Evolutionary conservation across 37 sponge, comb jelly and placozoan species (phyloP).

Genomic region (Hexactinellida sp.): DNA sequence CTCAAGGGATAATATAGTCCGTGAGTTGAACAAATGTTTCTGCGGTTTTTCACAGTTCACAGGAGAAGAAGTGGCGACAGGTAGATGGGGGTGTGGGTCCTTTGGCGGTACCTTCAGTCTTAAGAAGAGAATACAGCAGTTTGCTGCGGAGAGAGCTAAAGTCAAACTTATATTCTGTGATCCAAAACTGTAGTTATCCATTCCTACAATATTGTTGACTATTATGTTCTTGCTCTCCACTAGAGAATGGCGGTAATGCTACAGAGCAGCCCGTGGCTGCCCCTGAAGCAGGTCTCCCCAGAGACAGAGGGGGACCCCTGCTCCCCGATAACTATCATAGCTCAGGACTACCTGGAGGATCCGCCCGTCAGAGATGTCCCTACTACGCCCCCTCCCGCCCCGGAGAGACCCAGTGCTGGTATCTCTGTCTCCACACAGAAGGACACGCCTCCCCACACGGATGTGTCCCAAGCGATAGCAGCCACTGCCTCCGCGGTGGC

Average conservation of each 20-base stretch:
- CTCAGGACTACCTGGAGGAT: slow-evolving; percentile 3
- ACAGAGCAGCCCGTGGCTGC: not conserved
- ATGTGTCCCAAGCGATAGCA: not conserved
- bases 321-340: not conserved
- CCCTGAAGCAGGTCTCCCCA: not conserved
- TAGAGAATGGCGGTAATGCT: no score
- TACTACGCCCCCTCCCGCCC: not conserved
- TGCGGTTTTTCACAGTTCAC: slow-evolving; percentile 15
- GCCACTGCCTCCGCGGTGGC: slow-evolving; percentile 6
- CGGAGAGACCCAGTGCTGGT: not conserved
- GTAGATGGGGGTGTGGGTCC: slow-evolving; percentile 3
- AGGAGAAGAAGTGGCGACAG: not conserved
- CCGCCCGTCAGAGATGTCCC: not conserved
- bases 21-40: slow-evolving; percentile 17
- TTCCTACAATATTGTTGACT: no score
- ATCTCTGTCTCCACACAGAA: not conserved
- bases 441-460: not conserved
- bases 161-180: slow-evolving; percentile 5
- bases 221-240: no score
- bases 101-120: slow-evolving; percentile 3
- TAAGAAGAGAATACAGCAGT: not conserved
- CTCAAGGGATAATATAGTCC: not conserved
- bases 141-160: not conserved
- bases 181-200: no score
- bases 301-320: not conserved